phyloP scores from a whole-genome alignment of 2,113 vertebrate genomes.

The Passer domesticus region DNA sequence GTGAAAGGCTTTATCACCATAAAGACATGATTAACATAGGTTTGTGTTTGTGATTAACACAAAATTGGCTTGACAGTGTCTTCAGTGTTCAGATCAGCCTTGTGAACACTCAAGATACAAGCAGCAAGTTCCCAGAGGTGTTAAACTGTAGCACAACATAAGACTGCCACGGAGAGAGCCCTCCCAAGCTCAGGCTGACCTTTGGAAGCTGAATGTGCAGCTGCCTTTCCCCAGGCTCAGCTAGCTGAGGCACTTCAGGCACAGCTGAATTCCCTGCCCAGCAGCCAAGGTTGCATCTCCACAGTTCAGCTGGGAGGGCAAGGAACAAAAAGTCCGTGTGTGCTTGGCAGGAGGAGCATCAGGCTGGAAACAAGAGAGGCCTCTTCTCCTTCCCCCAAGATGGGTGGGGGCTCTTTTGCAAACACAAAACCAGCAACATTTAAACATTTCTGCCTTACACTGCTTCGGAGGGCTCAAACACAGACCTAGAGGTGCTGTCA shows the following conservation, averaged over 20 bases:
- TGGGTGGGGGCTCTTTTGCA: background rate
- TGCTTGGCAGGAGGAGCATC: background rate
- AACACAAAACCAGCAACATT: background rate
- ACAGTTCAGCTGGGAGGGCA: background rate
- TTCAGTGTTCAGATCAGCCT: background rate
- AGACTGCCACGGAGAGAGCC: background rate
- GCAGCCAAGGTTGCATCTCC: background rate
- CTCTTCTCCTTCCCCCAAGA: background rate
- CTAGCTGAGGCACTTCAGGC: background rate
- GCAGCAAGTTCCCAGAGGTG: background rate
- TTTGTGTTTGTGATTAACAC: background rate
- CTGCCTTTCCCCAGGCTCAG: background rate
- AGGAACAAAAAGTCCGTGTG: background rate
- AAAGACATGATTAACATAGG: background rate
- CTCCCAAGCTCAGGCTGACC: background rate
- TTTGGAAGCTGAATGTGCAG: background rate
- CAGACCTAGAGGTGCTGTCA: background rate
- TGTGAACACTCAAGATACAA: background rate
- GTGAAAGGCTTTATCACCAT: background rate
- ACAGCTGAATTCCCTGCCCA: background rate
- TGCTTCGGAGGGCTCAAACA: background rate
- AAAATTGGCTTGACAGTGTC: rapidly evolving
- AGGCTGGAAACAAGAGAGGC: background rate
- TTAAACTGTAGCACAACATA: background rate
- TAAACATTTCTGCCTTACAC: background rate